Evolutionary conservation across 2,888 invertebrate species (phyloP).

Genomic region (Meta bourneti): DNA sequence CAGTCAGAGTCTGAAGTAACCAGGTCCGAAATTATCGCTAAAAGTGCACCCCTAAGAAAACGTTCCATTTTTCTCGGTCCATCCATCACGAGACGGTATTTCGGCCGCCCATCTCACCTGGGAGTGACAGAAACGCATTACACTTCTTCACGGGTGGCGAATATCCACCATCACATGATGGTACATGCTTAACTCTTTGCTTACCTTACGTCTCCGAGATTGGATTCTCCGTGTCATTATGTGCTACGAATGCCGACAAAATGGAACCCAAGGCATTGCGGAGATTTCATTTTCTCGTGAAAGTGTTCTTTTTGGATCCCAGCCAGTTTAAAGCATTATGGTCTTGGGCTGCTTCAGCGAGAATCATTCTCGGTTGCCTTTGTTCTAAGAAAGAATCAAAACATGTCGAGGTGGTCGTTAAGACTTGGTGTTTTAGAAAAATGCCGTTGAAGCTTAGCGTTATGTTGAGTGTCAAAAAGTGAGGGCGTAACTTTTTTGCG

Average conservation of each 20-base stretch:
- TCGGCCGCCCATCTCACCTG: background rate
- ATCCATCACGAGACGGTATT: background rate
- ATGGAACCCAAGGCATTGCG: background rate
- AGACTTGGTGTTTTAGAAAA: too few species aligned
- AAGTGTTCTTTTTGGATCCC: background rate
- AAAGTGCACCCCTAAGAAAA: background rate
- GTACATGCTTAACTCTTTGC: background rate
- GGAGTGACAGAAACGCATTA: constrained; percentile 10
- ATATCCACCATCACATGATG: background rate
- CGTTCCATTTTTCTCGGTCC: background rate
- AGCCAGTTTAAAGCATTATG: background rate
- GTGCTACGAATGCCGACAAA: background rate
- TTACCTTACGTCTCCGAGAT: background rate
- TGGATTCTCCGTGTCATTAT: constrained; percentile 8
- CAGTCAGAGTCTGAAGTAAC: too few species aligned
- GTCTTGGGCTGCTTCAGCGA: too few species aligned
- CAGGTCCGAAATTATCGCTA: too few species aligned
- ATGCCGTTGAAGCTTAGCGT: too few species aligned
- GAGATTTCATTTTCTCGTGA: background rate
- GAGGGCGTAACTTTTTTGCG: too few species aligned
- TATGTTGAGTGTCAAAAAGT: too few species aligned
- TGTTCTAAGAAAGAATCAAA: too few species aligned
- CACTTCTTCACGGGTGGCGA: background rate
- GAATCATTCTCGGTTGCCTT: too few species aligned
- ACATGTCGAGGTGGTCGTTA: too few species aligned